Base-by-base conservation (phyloP, 1,140 invertebrate species). In the Drosophila repleta region DNA sequence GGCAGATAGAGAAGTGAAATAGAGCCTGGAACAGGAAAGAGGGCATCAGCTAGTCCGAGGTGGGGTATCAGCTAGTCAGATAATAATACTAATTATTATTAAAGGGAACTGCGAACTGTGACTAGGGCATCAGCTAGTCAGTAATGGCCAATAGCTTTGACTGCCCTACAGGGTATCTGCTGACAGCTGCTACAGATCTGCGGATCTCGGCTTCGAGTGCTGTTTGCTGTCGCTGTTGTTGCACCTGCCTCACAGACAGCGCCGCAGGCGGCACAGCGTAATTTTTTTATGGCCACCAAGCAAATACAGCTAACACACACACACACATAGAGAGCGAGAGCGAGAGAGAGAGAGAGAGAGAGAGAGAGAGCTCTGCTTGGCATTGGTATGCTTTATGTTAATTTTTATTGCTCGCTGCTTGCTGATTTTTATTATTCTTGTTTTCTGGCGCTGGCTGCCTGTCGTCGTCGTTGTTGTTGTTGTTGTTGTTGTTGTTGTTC, bases 401-500 rank as follows among this genome's bases (percentile, higher is more conserved):
- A 73, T 73, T 68, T 68, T 74, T 69, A 74, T 74, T 74, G 57
- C 65, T 63, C 51, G 65, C 53, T 62, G 51, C 39, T 67, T 56
- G 70, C 70, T 57, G 56, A 61, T 73, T 73, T 73, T 74, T 74
- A 62, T 74, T 74, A 67, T 69, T 49, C 24, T 58, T 57, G 21
- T 62, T 56, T 56, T 0, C 29, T 29, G 29, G 29, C 29, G 29
- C 26, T 29, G 26, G 26, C n/a, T n/a, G n/a, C n/a, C n/a, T n/a
- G n/a, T n/a, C n/a, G n/a, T n/a, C n/a, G n/a, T n/a, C n/a, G n/a
- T n/a, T n/a, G n/a, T n/a, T n/a, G 15, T 51, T 41, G 26, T 32
- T 41, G 46, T n/a, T 49, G 11, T 46, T 58, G 35, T 24, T 20
- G 53, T 56, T 49, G 24, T 20, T 61, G 58, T n/a, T 20, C 20